Base-by-base conservation (phyloP, 2,888 invertebrate genomes). In the Parasteatoda lunata region DNA sequence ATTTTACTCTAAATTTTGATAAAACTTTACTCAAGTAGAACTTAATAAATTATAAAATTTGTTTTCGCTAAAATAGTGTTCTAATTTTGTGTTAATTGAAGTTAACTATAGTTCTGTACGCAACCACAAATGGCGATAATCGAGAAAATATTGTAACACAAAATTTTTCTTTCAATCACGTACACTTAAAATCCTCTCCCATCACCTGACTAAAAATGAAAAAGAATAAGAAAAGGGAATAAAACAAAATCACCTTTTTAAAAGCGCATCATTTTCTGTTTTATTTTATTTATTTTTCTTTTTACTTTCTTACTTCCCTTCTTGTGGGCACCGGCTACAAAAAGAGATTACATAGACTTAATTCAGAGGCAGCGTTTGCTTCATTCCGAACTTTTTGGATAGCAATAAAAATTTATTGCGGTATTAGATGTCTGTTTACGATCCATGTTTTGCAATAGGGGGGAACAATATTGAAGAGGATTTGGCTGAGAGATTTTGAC, bases 141-240 rank as follows among this genome's bases (percentile, higher is more conserved):
- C 8, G 1, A 4, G 30, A 6, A 54, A 69, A 54, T 51, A 5
- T 59, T 47, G 68, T 7, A 68, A 69, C 70, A 54, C 65, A 9
- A 4, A 15, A 47, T 15, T 71, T 45, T 48, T 64, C 64, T 77
- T 80, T 70, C 77, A 73, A 84, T 84, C 84, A 84, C 84, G 84
- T 84, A 52, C 70, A 59, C 64, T 77, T 30, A 30, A 52, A 72
- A 65, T 84, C 77, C 84, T 77, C 77, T 72, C 72, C 84, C 77
- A 72, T 83, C 77, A 83, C 75, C 76, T 59, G 49, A 81, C 69
- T 48, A 47, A 75, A 69, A 73, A 54, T 59, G 59, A 15, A 70
- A 65, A 59, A 69, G 52, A 77, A 48, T 4, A 8, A 15, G 13
- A 30, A 30, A 15, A 8, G 15, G 66, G 7, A 66, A n/a, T 9